Evolutionary conservation across 1,140 invertebrate species (phyloP).

Genomic region (Camponotus floridanus): DNA sequence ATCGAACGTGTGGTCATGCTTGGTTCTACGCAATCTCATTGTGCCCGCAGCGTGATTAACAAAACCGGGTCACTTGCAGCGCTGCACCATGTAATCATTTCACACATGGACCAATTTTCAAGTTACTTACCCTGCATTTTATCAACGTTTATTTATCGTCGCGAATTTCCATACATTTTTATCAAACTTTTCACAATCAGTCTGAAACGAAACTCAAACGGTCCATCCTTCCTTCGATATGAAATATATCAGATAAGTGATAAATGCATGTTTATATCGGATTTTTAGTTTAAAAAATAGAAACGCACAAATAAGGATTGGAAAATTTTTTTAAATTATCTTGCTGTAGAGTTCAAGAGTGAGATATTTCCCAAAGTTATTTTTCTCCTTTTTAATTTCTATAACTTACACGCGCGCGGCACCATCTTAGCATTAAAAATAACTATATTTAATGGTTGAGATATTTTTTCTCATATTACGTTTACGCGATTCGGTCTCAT

Average conservation of each 20-base stretch:
- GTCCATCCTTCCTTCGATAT: background rate
- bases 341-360: no score
- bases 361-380: no score
- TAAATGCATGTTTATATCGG: background rate
- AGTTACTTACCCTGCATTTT: slow-evolving; percentile 64
- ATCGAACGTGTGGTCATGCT: slow-evolving; percentile 73
- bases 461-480: background rate
- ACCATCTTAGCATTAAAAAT: background rate
- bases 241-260: background rate
- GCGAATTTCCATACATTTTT: background rate
- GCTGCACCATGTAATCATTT: slow-evolving; percentile 77
- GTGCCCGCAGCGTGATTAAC: slow-evolving; percentile 77
- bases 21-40: slow-evolving; percentile 77
- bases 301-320: background rate
- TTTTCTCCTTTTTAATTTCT: no score
- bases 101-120: slow-evolving; percentile 78
- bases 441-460: slow-evolving; percentile 9
- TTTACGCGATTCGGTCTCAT: slow-evolving; percentile 19
- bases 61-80: slow-evolving; percentile 78
- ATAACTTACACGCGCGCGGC: no score
- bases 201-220: background rate
- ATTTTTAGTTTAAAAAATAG: background rate
- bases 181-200: background rate
- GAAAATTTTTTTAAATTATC: no score
- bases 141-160: slow-evolving; percentile 15